Percentiles rank a stretch among this genome's conserved stretches.
These are phyloP conservation scores for Sebastes itinus DNA, from an alignment of 2,797 vertebrate genomes.

Conservation along the genomic window DNA sequence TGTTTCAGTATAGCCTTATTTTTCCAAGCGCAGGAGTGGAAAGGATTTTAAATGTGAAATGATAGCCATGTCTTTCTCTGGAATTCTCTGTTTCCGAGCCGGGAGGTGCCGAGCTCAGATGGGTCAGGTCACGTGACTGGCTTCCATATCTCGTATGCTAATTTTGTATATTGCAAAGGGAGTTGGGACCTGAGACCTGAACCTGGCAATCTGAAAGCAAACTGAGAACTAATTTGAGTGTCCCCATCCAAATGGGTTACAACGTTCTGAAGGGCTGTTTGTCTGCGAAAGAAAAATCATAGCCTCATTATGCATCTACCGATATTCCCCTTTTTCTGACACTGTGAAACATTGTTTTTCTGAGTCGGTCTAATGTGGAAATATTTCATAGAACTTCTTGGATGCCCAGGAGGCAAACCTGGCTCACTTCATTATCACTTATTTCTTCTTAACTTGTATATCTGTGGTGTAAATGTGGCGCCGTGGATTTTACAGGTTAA, in stretches of 20 bases:
- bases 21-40: neutral
- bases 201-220: slow-evolving; percentile 35
- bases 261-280: slow-evolving; percentile 7
- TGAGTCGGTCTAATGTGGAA: neutral
- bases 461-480: neutral
- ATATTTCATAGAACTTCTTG: neutral
- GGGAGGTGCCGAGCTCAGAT: neutral
- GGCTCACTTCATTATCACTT: neutral
- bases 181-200: slow-evolving; percentile 21
- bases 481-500: neutral
- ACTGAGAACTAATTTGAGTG: slow-evolving; percentile 21
- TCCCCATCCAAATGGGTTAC: slow-evolving; percentile 2
- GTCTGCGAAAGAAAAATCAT: slow-evolving; percentile 4
- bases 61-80: neutral
- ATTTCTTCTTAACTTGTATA: neutral
- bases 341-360: neutral
- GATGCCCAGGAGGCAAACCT: neutral
- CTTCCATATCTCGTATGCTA: slow-evolving; percentile 28
- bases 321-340: neutral
- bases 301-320: neutral
- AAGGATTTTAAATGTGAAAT: neutral
- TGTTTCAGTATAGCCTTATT: neutral
- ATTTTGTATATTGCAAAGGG: slow-evolving; percentile 42
- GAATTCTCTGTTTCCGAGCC: neutral
- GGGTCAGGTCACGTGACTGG: slow-evolving; percentile 23